Conservation (phyloP, 1,140 invertebrate species). For the Myzus persicae region DNA sequence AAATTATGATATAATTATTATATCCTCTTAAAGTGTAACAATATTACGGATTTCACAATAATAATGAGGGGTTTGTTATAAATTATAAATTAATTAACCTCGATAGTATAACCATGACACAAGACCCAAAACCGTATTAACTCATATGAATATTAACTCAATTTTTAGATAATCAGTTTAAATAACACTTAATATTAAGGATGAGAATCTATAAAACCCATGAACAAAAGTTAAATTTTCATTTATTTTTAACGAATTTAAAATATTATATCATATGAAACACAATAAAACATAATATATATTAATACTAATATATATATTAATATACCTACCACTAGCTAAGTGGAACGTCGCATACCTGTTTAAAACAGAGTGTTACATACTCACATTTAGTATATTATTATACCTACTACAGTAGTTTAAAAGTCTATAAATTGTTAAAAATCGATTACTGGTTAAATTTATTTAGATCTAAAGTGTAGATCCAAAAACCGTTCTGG, state of each 20-base stretch:
- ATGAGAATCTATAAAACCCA: background rate
- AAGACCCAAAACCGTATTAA: background rate
- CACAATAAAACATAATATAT: background rate
- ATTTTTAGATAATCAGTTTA: background rate
- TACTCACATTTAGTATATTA: background rate
- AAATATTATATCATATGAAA: background rate
- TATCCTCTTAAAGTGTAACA: background rate
- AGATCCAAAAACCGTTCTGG: too few species aligned
- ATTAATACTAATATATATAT: too few species aligned
- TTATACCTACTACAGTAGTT: background rate
- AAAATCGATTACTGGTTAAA: background rate
- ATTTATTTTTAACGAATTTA: background rate
- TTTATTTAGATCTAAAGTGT: too few species aligned
- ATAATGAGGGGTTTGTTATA: background rate
- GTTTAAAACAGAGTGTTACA: background rate
- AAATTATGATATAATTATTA: background rate
- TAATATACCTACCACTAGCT: background rate
- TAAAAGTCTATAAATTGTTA: background rate
- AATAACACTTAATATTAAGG: background rate
- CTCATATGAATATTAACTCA: background rate
- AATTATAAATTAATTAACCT: conserved; percentile 4
- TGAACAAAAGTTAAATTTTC: background rate
- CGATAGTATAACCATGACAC: background rate
- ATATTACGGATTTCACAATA: background rate
- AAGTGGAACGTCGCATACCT: background rate